Evolutionary conservation across 2,888 invertebrate genomes (phyloP).

Genomic region (Merodon equestris): DNA sequence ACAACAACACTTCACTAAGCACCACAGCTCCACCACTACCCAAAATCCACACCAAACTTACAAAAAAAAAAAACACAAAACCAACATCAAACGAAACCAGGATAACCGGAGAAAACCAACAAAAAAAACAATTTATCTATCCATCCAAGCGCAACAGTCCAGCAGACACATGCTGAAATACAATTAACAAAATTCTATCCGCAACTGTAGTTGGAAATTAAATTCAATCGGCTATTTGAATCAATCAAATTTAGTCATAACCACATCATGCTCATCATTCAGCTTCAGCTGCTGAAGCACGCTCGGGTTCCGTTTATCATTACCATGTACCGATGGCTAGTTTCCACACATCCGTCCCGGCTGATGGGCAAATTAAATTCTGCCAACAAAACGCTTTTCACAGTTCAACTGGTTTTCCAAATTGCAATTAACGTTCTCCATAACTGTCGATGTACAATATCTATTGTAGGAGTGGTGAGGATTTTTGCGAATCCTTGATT

Average conservation of each 20-base stretch:
- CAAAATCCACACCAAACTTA: no score
- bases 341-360: not conserved
- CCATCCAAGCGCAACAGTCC: constrained; percentile 20
- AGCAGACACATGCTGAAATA: constrained; percentile 10
- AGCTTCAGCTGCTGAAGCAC: not conserved
- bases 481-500: constrained; percentile 31
- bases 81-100: no score
- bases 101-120: no score
- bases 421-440: constrained; percentile 44
- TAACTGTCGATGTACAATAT: no score
- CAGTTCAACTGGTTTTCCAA: constrained; percentile 13
- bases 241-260: constrained; percentile 46
- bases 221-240: constrained; percentile 46
- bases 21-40: no score
- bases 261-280: constrained; percentile 34
- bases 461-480: not conserved
- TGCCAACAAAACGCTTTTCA: constrained; percentile 25
- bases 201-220: constrained; percentile 57
- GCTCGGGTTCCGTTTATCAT: not conserved
- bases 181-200: constrained; percentile 54
- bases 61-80: no score
- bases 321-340: no score
- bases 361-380: constrained; percentile 45
- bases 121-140: no score
- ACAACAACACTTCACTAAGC: not conserved